Percentiles rank a stretch among this genome's conserved stretches.
These are phyloP conservation scores for Bettongia penicillata DNA, from an alignment of 2,113 vertebrate genomes.

Conservation along the genomic window DNA sequence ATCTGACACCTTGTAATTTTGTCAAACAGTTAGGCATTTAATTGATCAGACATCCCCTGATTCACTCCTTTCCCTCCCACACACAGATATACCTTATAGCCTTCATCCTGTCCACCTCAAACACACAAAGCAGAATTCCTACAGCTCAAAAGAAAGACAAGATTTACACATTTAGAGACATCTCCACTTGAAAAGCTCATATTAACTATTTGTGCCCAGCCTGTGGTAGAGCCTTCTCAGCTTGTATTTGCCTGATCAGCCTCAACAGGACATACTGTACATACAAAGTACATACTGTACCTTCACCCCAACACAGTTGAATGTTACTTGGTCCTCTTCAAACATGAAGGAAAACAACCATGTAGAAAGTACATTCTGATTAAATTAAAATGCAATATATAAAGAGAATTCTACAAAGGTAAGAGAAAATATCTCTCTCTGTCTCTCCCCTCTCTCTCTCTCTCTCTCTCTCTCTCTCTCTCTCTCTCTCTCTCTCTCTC, in stretches of 20 bases:
- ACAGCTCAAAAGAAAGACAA: not conserved
- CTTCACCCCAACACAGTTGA: not conserved
- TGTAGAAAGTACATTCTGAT: not conserved
- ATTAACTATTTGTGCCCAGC: not conserved
- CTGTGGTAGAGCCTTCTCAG: not conserved
- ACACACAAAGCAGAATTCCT: not conserved
- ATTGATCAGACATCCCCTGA: not conserved
- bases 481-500: too few relatives aligned
- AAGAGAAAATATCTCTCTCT: not conserved
- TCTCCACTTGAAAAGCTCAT: not conserved
- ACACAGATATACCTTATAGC: not conserved
- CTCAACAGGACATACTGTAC: not conserved
- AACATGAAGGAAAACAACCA: not conserved
- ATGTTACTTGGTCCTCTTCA: not conserved
- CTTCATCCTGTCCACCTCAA: not conserved
- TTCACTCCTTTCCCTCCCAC: too few relatives aligned
- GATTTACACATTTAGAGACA: not conserved
- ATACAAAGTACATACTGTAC: too few relatives aligned
- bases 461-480: too few relatives aligned
- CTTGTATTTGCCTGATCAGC: not conserved
- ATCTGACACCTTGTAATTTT: not conserved
- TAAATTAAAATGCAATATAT: accelerated
- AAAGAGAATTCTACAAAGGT: not conserved
- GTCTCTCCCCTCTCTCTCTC: too few relatives aligned
- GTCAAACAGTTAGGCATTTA: not conserved